These are phyloP conservation scores for Ormyrus nitidulus DNA, from an alignment of 2,888 invertebrate genomes.

Conservation along the genomic window DNA sequence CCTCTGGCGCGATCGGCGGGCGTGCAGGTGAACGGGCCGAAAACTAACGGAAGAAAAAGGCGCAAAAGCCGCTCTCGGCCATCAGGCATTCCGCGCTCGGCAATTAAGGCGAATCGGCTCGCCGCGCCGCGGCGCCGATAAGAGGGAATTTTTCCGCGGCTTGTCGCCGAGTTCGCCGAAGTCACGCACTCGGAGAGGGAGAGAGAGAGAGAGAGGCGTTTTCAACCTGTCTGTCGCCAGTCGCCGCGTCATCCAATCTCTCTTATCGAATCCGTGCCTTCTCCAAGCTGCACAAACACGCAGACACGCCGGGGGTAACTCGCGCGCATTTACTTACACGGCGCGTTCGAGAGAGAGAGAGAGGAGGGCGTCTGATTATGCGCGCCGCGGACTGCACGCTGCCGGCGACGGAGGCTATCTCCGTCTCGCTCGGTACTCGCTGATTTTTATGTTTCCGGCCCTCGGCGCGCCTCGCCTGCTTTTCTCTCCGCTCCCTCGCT, in stretches of 20 bases:
- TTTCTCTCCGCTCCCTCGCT: background rate
- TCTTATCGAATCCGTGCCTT: slow-evolving; percentile 67
- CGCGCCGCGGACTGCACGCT: slow-evolving; percentile 28
- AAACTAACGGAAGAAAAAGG: no score
- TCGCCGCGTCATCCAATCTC: slow-evolving; percentile 60
- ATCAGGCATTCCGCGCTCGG: slow-evolving; percentile 8
- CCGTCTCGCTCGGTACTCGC: background rate
- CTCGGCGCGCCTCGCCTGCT: background rate
- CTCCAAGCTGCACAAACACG: slow-evolving; percentile 33
- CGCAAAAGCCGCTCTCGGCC: background rate
- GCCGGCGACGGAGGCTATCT: slow-evolving; percentile 1
- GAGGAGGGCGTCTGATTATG: slow-evolving; percentile 42
- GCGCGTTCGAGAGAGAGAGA: slow-evolving; percentile 20
- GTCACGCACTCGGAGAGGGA: slow-evolving; percentile 26
- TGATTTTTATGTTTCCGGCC: slow-evolving; percentile 56
- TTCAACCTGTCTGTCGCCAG: slow-evolving; percentile 57
- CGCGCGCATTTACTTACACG: slow-evolving; percentile 46
- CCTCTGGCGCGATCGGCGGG: background rate
- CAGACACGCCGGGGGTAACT: slow-evolving; percentile 31
- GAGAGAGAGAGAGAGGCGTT: slow-evolving; percentile 23
- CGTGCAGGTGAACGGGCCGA: background rate
- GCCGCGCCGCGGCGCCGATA: slow-evolving; percentile 22
- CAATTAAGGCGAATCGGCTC: slow-evolving; percentile 41
- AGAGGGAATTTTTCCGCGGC: slow-evolving; percentile 36
- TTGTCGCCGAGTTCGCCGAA: slow-evolving; percentile 16